phyloP scores from a whole-genome alignment of 2,888 invertebrate species.

The Noctua comes region DNA sequence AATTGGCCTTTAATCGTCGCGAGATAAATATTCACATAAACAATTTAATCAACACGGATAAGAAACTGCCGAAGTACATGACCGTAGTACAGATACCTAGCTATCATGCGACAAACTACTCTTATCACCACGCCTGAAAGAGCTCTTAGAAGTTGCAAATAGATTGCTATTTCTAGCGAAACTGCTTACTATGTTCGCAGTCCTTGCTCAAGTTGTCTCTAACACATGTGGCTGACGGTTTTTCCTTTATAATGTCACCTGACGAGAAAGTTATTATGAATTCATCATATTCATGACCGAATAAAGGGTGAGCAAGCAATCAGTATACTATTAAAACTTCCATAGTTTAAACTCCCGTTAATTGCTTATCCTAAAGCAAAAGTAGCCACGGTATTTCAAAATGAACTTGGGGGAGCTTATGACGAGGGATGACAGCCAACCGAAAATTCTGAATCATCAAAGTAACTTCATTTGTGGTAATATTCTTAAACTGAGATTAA shows the following conservation, averaged over 20 bases:
- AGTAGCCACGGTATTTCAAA: conserved; percentile 64
- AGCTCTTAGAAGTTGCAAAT: conserved; percentile 10
- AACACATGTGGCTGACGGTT: conserved; percentile 33
- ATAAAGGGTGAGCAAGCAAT: conserved; percentile 41
- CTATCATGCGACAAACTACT: not conserved
- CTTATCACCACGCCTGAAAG: not conserved
- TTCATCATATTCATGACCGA: conserved; percentile 44
- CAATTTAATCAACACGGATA: not conserved
- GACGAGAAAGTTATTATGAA: conserved; percentile 9
- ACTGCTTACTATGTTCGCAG: not conserved
- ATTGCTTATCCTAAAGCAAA: conserved; percentile 62
- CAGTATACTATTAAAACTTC: conserved; percentile 52
- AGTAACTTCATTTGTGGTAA: conserved; percentile 56
- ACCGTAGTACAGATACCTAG: not conserved
- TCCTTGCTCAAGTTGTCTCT: conserved; percentile 25
- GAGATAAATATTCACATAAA: not conserved
- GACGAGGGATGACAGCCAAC: conserved; percentile 73
- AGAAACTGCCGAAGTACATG: not conserved
- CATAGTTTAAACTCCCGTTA: conserved; percentile 51
- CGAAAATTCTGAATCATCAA: conserved; percentile 66
- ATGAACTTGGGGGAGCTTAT: conserved; percentile 65
- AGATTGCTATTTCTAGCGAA: not conserved
- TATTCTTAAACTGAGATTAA: conserved; percentile 38
- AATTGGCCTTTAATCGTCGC: not conserved
- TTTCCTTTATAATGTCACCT: conserved; percentile 11